Evolutionary conservation across 2,113 vertebrate species (phyloP), one percentile per base, ranked within the genome.

Genomic region (Thunnus maccoyii): DNA sequence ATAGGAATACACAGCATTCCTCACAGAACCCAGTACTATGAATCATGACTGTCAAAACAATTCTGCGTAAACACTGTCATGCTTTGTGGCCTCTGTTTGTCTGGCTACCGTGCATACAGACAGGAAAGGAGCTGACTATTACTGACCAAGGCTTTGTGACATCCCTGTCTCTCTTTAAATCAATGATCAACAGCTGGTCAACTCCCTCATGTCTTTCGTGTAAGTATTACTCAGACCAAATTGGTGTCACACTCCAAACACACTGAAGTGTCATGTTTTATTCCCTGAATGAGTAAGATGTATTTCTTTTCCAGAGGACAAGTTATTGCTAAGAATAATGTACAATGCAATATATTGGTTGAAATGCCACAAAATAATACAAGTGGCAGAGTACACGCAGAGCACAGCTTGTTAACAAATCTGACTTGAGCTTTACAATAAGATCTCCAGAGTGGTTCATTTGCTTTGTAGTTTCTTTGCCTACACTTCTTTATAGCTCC

Each of bases 1-100:
- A 80, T 58, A 66, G 50, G 47, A 88, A 87, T 83, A 84, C 62
- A 63, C 41, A 80, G 73, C 68, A 89, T 90, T 92, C 76, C 79
- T 77, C 75, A 15, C 58, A 85, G 72, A 89, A 79, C 63, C 32
- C 41, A 47, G 50, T 66, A 66, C 75, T 51, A 75, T 85, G 68
- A 92, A 90, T 86, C 83, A 91, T 41, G 76, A 51, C 76, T 76
- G 76, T 90, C 86, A 86, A 86, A 93, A 92, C 89, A 90, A 52
- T 61, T 73, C 60, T 64, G 50, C 56, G 51, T 88, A 93, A 91
- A 91, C 87, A 90, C 70, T 76, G 83, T 84, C 80, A 86, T 32
- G 55, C 78, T 84, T 79, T 87, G 80, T 76, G 51, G 64, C 66
- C 74, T 84, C 77, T 92, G 80, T 91, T 84, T 91, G 76, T 90